Evolutionary conservation across 23 tunicate species (phyloP).

Genomic region (Trididemnum miniatum): DNA sequence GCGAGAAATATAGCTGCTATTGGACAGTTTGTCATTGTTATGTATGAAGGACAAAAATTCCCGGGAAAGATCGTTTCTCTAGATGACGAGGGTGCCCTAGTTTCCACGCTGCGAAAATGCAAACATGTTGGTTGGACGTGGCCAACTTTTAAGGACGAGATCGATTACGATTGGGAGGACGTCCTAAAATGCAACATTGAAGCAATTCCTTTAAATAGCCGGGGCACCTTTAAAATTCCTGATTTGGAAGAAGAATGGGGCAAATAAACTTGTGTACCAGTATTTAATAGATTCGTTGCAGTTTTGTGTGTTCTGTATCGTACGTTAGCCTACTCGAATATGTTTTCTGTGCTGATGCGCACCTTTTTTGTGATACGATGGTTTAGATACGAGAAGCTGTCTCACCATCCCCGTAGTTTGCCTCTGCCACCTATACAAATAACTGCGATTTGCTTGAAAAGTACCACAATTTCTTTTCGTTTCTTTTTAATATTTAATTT

Average conservation of each 20-base stretch:
- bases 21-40: conserved; percentile 1
- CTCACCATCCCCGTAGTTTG: too few relatives aligned
- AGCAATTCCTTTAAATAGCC: background rate
- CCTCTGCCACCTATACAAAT: too few relatives aligned
- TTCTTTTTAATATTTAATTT: background rate
- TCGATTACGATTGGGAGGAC: background rate
- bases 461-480: too few relatives aligned
- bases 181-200: background rate
- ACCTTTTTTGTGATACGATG: too few relatives aligned
- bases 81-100: background rate
- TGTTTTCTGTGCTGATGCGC: too few relatives aligned
- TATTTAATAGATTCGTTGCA: background rate
- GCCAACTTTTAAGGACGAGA: background rate
- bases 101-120: background rate
- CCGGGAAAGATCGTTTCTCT: background rate
- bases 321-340: too few relatives aligned
- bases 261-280: background rate
- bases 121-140: background rate
- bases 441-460: too few relatives aligned
- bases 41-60: background rate
- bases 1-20: background rate
- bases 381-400: background rate
- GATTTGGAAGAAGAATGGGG: background rate
- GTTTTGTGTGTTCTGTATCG: background rate
- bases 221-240: background rate